Evolutionary conservation across 2,113 vertebrate genomes (phyloP), one percentile per base, ranked within the genome.

Genomic region (Takifugu flavidus): DNA sequence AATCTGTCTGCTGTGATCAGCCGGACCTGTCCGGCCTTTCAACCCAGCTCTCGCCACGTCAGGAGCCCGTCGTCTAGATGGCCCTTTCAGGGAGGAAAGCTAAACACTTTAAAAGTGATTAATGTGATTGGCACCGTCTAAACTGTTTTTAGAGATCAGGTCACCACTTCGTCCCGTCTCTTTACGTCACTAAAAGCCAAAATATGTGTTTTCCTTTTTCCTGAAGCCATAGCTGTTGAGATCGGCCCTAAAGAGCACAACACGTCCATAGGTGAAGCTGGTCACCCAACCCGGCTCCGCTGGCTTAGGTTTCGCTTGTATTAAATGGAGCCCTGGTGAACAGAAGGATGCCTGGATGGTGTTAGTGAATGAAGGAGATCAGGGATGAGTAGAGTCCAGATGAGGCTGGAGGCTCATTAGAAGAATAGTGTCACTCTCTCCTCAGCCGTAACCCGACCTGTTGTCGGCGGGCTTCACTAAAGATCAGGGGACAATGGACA

Each of bases 1-100:
- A 82, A 84, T 87, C 89, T 89, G 84, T 92, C 89, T 87, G 88
- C 86, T 88, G 80, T 88, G 86, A 91, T 93, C 88, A 87, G 59
- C 73, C 62, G 57, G 7, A 39, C 65, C 73, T 25, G 67, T 78
- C 66, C 72, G 50, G 56, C 64, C 42, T 77, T 77, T 49, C 65
- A 56, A 74, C 67, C 60, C 73, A 13, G 2, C 51, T 53, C 56
- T 72, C 14, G 25, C 64, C 64, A 74, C 70, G 88, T 88, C 85
- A 87, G 87, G 83, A 87, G 66, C 68, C 74, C 14, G 65, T 77
- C 78, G 83, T 90, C 45, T 28, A 78, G 77, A 72, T 31, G 15
- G 51, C 72, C 67, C 73, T 77, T 79, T 71, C 53, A 70, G 77
- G 83, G 69, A 72, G 86, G 66, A 82, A 91, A 90, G 74, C 75